Conservation (phyloP, 2,888 invertebrate genomes). For the Apamea epomidion region DNA sequence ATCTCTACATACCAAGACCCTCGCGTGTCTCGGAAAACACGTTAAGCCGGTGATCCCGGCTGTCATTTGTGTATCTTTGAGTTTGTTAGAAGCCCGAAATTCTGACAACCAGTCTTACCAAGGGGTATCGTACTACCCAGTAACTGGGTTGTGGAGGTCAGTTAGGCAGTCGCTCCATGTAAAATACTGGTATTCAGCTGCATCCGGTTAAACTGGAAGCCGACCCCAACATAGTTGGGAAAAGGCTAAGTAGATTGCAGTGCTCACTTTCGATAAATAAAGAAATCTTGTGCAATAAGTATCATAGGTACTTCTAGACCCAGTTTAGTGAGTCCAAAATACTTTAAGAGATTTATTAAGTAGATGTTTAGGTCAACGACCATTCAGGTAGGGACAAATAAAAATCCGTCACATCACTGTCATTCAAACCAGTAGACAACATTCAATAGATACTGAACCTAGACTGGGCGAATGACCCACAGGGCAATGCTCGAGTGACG, state of each 20-base stretch:
- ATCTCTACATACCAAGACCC: too few relatives aligned
- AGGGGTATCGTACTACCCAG: too few relatives aligned
- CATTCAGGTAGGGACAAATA: background rate
- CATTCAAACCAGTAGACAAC: slow-evolving; percentile 17
- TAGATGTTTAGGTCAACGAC: background rate
- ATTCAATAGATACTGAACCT: slow-evolving; percentile 46
- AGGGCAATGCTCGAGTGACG: slow-evolving; percentile 64
- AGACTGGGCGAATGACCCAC: slow-evolving; percentile 62
- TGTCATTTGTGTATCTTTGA: too few relatives aligned
- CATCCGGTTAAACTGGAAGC: background rate
- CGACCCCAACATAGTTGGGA: background rate
- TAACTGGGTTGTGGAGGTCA: too few relatives aligned
- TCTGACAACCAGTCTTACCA: too few relatives aligned
- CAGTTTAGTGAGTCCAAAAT: background rate
- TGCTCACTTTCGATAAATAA: background rate
- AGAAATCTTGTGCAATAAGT: background rate
- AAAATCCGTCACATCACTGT: slow-evolving; percentile 8
- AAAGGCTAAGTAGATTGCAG: background rate
- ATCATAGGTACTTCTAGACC: background rate
- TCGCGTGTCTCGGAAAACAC: background rate
- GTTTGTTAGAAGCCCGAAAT: too few relatives aligned
- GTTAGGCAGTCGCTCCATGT: too few relatives aligned
- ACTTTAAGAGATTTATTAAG: background rate
- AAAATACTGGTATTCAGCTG: background rate
- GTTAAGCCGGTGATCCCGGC: background rate